These are phyloP conservation scores for Aix galericulata DNA, from an alignment of 2,113 vertebrate species.

Conservation along the genomic window DNA sequence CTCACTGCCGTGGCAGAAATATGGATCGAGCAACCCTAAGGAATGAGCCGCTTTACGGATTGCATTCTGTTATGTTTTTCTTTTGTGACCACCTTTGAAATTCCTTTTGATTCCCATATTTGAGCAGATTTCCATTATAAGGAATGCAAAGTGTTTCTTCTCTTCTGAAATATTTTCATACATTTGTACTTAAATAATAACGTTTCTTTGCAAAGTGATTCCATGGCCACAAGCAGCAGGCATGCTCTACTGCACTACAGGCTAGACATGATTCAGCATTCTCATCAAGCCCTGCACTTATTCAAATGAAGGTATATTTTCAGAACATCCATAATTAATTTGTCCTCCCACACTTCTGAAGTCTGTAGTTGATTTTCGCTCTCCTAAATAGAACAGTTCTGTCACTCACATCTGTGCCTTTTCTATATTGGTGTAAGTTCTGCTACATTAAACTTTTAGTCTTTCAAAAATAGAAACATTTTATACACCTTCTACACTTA, in stretches of 20 bases:
- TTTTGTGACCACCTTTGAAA: neutral
- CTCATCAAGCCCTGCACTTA: neutral
- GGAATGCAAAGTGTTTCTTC: neutral
- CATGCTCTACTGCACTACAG: neutral
- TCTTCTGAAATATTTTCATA: neutral
- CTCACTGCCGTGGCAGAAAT: neutral
- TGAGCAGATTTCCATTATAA: neutral
- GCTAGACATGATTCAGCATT: neutral
- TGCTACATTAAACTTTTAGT: neutral
- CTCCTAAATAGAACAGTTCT: neutral
- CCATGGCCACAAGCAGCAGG: neutral
- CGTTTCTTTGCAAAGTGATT: neutral
- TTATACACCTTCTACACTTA: neutral
- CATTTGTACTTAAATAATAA: neutral
- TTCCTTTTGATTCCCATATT: neutral
- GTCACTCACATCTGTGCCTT: neutral
- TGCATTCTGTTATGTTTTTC: neutral
- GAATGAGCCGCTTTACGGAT: neutral
- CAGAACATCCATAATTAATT: neutral
- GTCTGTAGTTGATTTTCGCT: neutral
- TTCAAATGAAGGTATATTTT: neutral
- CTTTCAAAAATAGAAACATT: neutral
- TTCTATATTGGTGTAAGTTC: neutral
- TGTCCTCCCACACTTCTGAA: neutral
- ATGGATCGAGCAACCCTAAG: neutral